These are phyloP conservation scores for Cyrtorhinus lividipennis DNA, from an alignment of 1,140 invertebrate genomes.

Conservation along the genomic window DNA sequence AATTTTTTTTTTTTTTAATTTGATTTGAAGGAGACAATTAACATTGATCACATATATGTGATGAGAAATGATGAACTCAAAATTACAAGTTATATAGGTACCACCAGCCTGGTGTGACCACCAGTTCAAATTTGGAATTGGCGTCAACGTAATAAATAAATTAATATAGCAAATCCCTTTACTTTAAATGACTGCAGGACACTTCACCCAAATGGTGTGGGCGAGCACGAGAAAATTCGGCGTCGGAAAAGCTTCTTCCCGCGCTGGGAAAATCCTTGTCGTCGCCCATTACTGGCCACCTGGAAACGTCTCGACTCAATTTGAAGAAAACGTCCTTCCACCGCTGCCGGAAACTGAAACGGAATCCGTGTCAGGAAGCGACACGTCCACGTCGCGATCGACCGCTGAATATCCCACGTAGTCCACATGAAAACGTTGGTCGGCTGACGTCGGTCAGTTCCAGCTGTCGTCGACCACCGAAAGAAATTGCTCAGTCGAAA, in stretches of 20 bases:
- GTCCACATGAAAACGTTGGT: not conserved
- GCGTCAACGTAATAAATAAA: too few relatives aligned
- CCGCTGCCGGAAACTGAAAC: slow-evolving; percentile 42
- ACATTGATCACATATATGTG: too few relatives aligned
- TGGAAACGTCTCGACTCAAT: slow-evolving; percentile 61
- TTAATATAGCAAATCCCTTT: too few relatives aligned
- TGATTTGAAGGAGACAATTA: too few relatives aligned
- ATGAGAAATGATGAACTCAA: too few relatives aligned
- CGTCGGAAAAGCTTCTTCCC: slow-evolving; percentile 60
- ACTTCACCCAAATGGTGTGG: slow-evolving; percentile 88
- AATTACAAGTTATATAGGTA: too few relatives aligned
- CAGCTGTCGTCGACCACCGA: too few relatives aligned
- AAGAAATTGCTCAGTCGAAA: too few relatives aligned
- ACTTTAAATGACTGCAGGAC: too few relatives aligned
- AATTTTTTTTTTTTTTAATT: too few relatives aligned
- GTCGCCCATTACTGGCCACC: slow-evolving; percentile 67
- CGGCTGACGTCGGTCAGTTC: not conserved
- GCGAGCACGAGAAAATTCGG: slow-evolving; percentile 59
- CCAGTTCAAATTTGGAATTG: too few relatives aligned
- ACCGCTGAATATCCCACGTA: slow-evolving; percentile 7
- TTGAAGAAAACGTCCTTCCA: slow-evolving; percentile 59
- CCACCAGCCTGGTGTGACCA: too few relatives aligned
- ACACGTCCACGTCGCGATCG: slow-evolving; percentile 19
- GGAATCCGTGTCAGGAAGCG: slow-evolving; percentile 22
- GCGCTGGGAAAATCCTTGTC: slow-evolving; percentile 59